Evolutionary conservation across 1,140 invertebrate genomes (phyloP), one percentile per base, ranked within the genome.

Genomic region (Tribolium castaneum): DNA sequence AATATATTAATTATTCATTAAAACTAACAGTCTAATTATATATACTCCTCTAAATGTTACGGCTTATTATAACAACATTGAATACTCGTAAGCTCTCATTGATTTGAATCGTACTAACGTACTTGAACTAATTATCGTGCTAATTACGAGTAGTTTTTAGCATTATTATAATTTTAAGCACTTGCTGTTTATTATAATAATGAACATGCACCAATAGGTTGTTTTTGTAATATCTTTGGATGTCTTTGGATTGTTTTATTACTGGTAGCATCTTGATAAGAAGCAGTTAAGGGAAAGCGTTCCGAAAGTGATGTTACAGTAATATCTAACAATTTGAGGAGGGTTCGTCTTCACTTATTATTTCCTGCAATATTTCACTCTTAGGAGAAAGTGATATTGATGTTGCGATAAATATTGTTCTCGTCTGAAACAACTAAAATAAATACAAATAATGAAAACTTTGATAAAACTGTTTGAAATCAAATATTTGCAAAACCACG

Each of bases 401-500:
- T 19, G 51, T 7, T 19, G 7, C 10, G 16, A 19, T 12, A 52
- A 14, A 52, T 52, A 52, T 52, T 52, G 51, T 4, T 13, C 14
- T 52, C 14, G 12, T 52, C 51, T 19, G 39, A 45, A 9, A 0
- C 39, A 45, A 45, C 9, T 9, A 45, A 45, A 9, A 6, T 30
- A 30, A n/a, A n/a, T 3, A 30, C 6, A 30, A 45, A 45, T 45
- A 45, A 45, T 7, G 1, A 45, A 45, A 45, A 59, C 16, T 59
- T 59, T 25, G 22, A 35, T 14, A 13, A n/a, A 66, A 35, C 30
- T 14, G 1, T 12, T 1, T 6, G 5, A 66, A 66, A 30, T 66
- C 59, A 66, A 66, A 66, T 66, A 66, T 66, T 66, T 66, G 30
- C 25, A 14, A n/a, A 35, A 30, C 59, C 59, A 66, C 30, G 56